Conservation (phyloP, 2,888 invertebrate species). For the Pyrochroa serraticornis region DNA sequence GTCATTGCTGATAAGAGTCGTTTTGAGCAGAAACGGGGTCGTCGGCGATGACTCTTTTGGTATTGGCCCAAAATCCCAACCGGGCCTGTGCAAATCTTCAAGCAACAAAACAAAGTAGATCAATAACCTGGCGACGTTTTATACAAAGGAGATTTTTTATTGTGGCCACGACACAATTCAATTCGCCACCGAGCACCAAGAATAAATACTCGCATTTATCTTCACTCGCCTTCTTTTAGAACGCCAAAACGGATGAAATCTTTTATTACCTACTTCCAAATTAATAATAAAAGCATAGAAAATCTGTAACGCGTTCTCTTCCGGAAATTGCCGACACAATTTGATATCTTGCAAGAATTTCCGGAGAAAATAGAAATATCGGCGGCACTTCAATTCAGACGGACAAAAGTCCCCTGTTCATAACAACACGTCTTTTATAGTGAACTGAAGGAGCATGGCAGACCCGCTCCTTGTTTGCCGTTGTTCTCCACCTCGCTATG, state of each 20-base stretch:
- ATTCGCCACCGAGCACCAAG: too few relatives aligned
- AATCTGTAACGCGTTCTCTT: background rate
- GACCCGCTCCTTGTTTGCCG: conserved; percentile 18
- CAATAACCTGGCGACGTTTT: conserved; percentile 4
- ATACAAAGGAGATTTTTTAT: background rate
- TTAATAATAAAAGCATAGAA: background rate
- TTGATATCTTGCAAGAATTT: conserved; percentile 5
- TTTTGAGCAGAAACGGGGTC: conserved; percentile 11
- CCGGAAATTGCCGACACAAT: background rate
- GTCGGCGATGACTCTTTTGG: conserved; percentile 2
- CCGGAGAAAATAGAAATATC: background rate
- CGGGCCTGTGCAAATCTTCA: conserved; percentile 6
- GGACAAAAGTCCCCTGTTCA: conserved; percentile 12
- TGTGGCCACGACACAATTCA: too few relatives aligned
- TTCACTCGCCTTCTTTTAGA: too few relatives aligned
- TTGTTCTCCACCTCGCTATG: conserved; percentile 29
- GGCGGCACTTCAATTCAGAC: background rate
- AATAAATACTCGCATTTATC: too few relatives aligned
- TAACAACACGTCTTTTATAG: conserved; percentile 11
- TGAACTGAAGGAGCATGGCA: conserved; percentile 6
- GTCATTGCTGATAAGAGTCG: background rate
- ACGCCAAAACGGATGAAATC: too few relatives aligned
- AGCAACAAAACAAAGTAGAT: background rate
- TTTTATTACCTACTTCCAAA: background rate
- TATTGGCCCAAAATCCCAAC: conserved; percentile 4